Percentiles rank a stretch among this genome's conserved stretches.
phyloP scores from a whole-genome alignment of 1,140 invertebrate species.

The Pseudomyrmex dendroicus region DNA sequence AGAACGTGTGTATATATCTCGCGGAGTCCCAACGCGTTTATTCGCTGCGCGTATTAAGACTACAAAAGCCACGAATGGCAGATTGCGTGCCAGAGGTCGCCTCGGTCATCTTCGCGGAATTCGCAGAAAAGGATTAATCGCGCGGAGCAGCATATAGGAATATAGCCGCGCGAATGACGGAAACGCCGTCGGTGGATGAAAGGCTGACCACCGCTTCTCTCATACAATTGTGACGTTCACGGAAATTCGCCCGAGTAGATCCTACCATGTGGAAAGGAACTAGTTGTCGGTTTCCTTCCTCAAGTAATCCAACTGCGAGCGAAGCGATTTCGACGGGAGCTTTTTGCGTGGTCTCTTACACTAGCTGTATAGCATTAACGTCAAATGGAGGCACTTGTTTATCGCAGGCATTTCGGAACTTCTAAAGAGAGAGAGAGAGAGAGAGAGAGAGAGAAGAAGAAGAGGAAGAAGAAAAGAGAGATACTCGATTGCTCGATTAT shows the following conservation, averaged over 20 bases:
- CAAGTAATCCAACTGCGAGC: conserved; percentile 1
- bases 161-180: conserved; percentile 9
- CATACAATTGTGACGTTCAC: conserved; percentile 11
- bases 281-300: conserved; percentile 35
- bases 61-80: neutral
- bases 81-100: neutral
- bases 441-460: neutral
- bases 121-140: conserved; percentile 26
- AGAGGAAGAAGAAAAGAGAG: no score
- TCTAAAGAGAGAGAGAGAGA: neutral
- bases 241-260: conserved; percentile 44
- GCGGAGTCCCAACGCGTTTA: conserved; percentile 1
- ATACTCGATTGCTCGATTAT: conserved; percentile 26
- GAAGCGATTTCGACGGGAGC: conserved; percentile 19
- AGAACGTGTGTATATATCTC: no score
- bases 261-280: conserved; percentile 16
- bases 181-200: conserved; percentile 1
- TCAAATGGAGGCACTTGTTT: conserved; percentile 44
- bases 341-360: conserved; percentile 13
- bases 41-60: conserved; percentile 26
- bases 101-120: neutral
- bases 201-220: conserved; percentile 31
- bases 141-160: neutral
- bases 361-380: conserved; percentile 10
- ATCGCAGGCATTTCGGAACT: conserved; percentile 34